phyloP scores from a whole-genome alignment of 2,113 vertebrate genomes.

The Thermophis baileyi region DNA sequence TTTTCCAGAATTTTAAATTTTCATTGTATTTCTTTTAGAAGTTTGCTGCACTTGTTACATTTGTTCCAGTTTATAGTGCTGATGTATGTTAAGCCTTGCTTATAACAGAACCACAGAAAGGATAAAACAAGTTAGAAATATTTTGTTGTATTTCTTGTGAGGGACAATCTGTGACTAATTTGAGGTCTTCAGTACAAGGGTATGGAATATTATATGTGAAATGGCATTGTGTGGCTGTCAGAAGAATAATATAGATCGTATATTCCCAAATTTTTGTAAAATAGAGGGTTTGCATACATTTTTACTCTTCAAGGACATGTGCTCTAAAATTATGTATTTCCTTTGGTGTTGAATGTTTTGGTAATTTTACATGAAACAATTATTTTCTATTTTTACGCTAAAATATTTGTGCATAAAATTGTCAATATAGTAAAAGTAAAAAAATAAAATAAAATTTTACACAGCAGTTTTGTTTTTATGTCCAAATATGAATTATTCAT shows the following conservation, averaged over 20 bases:
- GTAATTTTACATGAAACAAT: conserved; percentile 77
- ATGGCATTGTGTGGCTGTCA: conserved; percentile 62
- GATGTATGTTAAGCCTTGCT: conserved; percentile 34
- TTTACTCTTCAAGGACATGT: conserved; percentile 78
- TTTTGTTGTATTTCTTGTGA: conserved; percentile 30
- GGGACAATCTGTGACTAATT: conserved; percentile 65
- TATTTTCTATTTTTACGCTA: conserved; percentile 79
- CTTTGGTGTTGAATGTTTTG: conserved; percentile 67
- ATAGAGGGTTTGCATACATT: conserved; percentile 74
- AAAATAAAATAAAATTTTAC: conserved; percentile 72
- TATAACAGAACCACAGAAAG: not conserved
- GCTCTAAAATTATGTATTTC: conserved; percentile 73
- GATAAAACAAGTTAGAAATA: not conserved
- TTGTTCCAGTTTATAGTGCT: conserved; percentile 51
- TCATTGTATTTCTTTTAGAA: conserved; percentile 41
- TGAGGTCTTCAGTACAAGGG: conserved; percentile 62
- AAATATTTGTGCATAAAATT: conserved; percentile 79
- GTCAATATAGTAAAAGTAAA: conserved; percentile 78
- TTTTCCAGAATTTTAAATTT: conserved; percentile 35
- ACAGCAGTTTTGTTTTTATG: conserved; percentile 44
- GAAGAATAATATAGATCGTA: conserved; percentile 57
- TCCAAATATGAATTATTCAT: not conserved
- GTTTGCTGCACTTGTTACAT: conserved; percentile 51
- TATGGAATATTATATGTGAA: conserved; percentile 66
- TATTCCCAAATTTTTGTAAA: conserved; percentile 73